Base-by-base conservation (phyloP, 2,888 invertebrate species). In the Torymus texanus region DNA sequence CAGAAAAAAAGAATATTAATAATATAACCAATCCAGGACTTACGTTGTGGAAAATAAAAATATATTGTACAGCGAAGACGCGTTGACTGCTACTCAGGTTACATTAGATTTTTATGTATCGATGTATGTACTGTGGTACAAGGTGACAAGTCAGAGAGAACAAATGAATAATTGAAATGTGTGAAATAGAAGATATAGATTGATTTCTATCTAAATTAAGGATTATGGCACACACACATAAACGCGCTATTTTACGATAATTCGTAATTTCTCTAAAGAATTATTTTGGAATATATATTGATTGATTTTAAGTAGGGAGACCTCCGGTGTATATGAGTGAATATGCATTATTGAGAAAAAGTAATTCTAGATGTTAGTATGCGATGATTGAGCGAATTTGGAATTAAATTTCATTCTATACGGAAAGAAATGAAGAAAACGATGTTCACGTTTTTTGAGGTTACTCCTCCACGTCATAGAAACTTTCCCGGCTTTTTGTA, bases 401-500 rank as follows among this genome's bases (percentile, higher is more conserved):
- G 59, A 21, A 79, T 77, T 73, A 55, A 67, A 79, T 70, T 41
- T 68, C 21, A 79, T 75, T 75, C 55, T 59, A 41, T 56, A 24
- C 56, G 50, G 21, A 71, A 71, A 62, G 53, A 66, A 50, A 41
- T 41, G 41, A 41, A 8, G 41, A 73, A 79, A 75, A 80, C 83
- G 82, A 82, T 84, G 78, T 84, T 83, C 85, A 85, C 84, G 84
- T 84, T 84, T 82, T 84, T 84, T 82, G 79, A 85, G 84, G 83
- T 84, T 82, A 83, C 83, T 83, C 80, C 83, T 80, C 59, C 84
- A 83, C 82, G 83, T 85, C 84, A 85, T 85, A 86, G 84, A 85
- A 86, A 84, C 87, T 85, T 82, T 85, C 85, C 84, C 85, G 87
- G 89, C 87, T 90, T 90, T 90, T 89, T 90, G 90, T 89, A 90